Conservation (phyloP, 2,113 vertebrate genomes). For the Hydrochoerus hydrochaeris region DNA sequence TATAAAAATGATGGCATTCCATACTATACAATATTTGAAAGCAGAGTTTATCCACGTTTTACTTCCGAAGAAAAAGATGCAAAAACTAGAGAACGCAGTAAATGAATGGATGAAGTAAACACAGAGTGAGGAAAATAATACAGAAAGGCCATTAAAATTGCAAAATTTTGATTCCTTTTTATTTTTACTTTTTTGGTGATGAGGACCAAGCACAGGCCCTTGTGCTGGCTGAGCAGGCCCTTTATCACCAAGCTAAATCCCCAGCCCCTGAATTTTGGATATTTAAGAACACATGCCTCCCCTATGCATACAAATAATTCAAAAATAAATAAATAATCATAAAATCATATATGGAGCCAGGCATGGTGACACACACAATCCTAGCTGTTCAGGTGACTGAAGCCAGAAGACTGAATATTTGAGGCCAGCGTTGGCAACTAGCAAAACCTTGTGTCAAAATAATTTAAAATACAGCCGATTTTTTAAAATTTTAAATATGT, state of each 20-base stretch:
- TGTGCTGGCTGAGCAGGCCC: not conserved
- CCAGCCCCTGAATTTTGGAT: not conserved
- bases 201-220: not conserved
- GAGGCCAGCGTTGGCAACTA: not conserved
- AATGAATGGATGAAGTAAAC: conserved; percentile 36
- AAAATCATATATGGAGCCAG: not conserved
- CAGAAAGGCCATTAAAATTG: conserved; percentile 41
- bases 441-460: not conserved
- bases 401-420: not conserved
- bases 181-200: not conserved
- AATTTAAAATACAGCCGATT: not conserved
- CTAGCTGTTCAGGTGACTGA: not conserved
- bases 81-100: conserved; percentile 1
- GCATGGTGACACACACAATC: not conserved
- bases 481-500: not conserved
- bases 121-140: not conserved
- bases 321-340: not conserved
- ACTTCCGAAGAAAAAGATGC: not conserved
- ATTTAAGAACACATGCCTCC: not conserved
- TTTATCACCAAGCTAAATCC: not conserved
- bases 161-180: not conserved
- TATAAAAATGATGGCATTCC: not conserved
- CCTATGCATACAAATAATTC: not conserved
- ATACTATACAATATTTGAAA: not conserved
- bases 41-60: not conserved